Conservation (phyloP, 2,888 invertebrate genomes). For the Caenorhabditis plicata region DNA sequence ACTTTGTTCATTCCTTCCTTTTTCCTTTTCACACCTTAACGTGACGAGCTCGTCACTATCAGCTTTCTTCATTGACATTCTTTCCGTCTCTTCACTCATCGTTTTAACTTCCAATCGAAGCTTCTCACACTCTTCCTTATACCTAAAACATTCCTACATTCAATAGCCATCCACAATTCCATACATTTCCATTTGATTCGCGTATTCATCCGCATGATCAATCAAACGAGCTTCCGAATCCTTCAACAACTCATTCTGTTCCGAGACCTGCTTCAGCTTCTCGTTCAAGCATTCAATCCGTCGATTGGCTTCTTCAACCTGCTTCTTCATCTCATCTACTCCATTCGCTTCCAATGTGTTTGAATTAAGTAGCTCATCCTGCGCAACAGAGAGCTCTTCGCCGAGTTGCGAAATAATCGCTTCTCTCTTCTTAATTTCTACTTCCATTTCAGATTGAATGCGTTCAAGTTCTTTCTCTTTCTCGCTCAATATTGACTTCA, state of each 20-base stretch:
- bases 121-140: conserved; percentile 6
- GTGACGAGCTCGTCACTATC: conserved; percentile 13
- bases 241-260: conserved; percentile 39
- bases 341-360: conserved; percentile 4
- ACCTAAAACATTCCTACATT: no score
- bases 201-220: conserved; percentile 42
- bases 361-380: conserved; percentile 2
- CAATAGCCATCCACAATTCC: no score
- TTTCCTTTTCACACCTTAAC: conserved; percentile 10
- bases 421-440: conserved; percentile 12
- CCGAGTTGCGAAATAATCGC: conserved; percentile 4
- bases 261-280: conserved; percentile 2
- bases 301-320: background rate
- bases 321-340: background rate
- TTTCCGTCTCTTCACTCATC: background rate
- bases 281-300: conserved; percentile 3
- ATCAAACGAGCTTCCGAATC: conserved; percentile 38
- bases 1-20: background rate
- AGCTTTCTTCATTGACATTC: background rate
- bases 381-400: conserved; percentile 2
- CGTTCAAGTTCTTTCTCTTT: conserved; percentile 1
- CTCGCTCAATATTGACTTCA: background rate
- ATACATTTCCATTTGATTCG: conserved; percentile 25
- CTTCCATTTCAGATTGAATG: conserved; percentile 2
- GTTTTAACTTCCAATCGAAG: background rate